Evolutionary conservation across 2,888 invertebrate genomes (phyloP).

Genomic region (Apoda limacodes): DNA sequence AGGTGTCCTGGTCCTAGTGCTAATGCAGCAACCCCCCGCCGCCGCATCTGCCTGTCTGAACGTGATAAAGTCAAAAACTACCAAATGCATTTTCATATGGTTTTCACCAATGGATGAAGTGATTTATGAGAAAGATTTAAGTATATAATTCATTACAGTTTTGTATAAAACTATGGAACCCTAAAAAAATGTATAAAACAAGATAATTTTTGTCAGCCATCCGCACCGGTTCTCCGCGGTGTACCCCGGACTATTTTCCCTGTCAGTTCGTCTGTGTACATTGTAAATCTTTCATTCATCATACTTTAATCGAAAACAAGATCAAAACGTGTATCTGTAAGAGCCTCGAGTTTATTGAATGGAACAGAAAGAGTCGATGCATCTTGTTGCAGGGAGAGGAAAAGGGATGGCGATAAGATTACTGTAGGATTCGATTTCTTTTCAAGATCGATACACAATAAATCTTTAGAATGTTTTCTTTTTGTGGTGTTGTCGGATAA

Average conservation of each 20-base stretch:
- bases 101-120: too few relatives aligned
- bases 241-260: slow-evolving; percentile 31
- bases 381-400: slow-evolving; percentile 13
- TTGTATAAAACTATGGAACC: too few relatives aligned
- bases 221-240: too few relatives aligned
- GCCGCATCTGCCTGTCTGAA: too few relatives aligned
- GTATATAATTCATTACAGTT: too few relatives aligned
- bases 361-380: slow-evolving; percentile 28
- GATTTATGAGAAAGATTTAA: too few relatives aligned
- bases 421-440: slow-evolving; percentile 44
- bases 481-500: slow-evolving; percentile 34
- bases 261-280: slow-evolving; percentile 29
- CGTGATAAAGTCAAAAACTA: too few relatives aligned
- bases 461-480: slow-evolving; percentile 42
- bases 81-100: too few relatives aligned
- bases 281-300: slow-evolving; percentile 48
- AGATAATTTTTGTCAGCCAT: too few relatives aligned
- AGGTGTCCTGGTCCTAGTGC: background rate
- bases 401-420: slow-evolving; percentile 28
- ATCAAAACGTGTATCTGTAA: slow-evolving; percentile 35
- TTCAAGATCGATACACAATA: slow-evolving; percentile 55
- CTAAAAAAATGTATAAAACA: too few relatives aligned
- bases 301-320: slow-evolving; percentile 48
- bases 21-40: slow-evolving; percentile 30
- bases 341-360: slow-evolving; percentile 39